Conservation (phyloP, 2,888 invertebrate genomes). For the Pterostichus niger region DNA sequence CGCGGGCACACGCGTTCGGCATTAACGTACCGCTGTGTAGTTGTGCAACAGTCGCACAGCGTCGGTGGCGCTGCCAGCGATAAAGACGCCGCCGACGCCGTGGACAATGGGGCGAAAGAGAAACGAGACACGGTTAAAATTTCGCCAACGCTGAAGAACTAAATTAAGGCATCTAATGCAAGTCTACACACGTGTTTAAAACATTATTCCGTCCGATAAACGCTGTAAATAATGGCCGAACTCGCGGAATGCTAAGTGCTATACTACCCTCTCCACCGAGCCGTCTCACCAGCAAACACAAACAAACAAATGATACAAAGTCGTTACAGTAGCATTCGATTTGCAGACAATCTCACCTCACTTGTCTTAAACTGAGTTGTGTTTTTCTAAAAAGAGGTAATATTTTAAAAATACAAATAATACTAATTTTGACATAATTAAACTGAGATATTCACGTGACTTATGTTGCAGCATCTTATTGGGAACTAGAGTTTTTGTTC, state of each 20-base stretch:
- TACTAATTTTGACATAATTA: too few species aligned
- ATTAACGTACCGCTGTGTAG: constrained; percentile 17
- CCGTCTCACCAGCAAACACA: too few species aligned
- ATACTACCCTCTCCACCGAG: not conserved
- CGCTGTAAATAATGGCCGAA: constrained; percentile 62
- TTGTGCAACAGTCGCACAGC: constrained; percentile 8
- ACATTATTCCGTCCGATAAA: constrained; percentile 65
- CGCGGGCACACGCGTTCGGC: constrained; percentile 42
- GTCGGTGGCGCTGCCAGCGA: not conserved
- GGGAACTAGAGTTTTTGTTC: too few species aligned
- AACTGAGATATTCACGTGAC: too few species aligned
- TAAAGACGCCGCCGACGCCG: constrained; percentile 12
- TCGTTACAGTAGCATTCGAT: too few species aligned
- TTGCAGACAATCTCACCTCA: too few species aligned
- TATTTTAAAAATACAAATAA: too few species aligned
- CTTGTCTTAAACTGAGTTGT: too few species aligned
- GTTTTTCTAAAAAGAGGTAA: too few species aligned
- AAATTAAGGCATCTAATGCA: constrained; percentile 61
- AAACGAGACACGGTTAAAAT: constrained; percentile 48
- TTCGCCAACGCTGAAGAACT: too few species aligned
- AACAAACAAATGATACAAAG: not conserved
- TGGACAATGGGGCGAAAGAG: constrained; percentile 59
- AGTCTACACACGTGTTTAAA: constrained; percentile 66
- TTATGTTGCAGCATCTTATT: too few species aligned
- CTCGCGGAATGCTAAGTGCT: constrained; percentile 57